Evolutionary conservation across 2,888 invertebrate species (phyloP).

Genomic region (Encarsia formosa): DNA sequence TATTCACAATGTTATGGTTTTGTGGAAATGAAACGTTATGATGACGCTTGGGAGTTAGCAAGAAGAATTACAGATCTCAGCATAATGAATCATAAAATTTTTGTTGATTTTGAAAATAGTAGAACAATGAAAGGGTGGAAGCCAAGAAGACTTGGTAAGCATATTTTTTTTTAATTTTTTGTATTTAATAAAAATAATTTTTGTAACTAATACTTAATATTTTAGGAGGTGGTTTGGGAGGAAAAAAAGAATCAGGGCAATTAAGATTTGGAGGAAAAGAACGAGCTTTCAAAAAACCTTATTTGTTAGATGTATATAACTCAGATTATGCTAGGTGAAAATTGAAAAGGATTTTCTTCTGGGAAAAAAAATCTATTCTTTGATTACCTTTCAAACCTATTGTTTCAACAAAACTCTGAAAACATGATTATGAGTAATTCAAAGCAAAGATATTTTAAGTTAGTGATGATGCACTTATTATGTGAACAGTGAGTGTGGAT

Average conservation of each 20-base stretch:
- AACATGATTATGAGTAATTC: too few relatives aligned
- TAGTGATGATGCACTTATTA: too few relatives aligned
- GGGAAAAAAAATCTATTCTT: too few relatives aligned
- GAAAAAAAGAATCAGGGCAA: slow-evolving; percentile 82
- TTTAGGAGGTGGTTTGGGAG: slow-evolving; percentile 78
- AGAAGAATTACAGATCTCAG: slow-evolving; percentile 57
- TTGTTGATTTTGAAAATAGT: slow-evolving; percentile 76
- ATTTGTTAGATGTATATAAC: slow-evolving; percentile 33
- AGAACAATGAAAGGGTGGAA: slow-evolving; percentile 73
- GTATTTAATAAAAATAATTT: too few relatives aligned
- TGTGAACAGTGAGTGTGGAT: too few relatives aligned
- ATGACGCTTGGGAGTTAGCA: slow-evolving; percentile 62
- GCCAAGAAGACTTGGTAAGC: slow-evolving; percentile 68
- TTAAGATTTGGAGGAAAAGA: slow-evolving; percentile 79
- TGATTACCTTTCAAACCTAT: too few relatives aligned
- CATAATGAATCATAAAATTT: slow-evolving; percentile 66
- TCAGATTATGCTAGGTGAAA: background rate
- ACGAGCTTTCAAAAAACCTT: slow-evolving; percentile 70
- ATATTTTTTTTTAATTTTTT: background rate
- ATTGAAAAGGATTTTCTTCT: background rate
- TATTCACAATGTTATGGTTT: slow-evolving; percentile 80
- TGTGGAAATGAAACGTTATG: slow-evolving; percentile 68
- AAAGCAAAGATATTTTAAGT: too few relatives aligned
- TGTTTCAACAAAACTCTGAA: too few relatives aligned
- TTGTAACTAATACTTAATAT: background rate